Conservation (phyloP, 1,140 invertebrate genomes). For the Bombus sylvicola region DNA sequence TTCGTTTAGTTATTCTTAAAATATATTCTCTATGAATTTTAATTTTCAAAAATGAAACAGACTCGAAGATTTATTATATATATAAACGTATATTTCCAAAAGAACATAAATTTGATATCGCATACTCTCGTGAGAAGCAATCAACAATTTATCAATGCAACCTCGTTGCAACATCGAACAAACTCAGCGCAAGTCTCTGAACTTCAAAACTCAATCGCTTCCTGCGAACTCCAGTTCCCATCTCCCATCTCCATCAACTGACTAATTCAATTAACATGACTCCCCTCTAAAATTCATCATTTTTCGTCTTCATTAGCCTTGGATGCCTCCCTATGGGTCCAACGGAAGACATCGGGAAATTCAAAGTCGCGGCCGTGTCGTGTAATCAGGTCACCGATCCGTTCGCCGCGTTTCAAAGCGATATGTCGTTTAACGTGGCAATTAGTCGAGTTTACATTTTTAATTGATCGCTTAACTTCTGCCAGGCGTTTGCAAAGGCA, state of each 20-base stretch:
- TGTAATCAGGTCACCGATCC: slow-evolving; percentile 40
- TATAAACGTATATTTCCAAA: no score
- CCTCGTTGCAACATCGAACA: background rate
- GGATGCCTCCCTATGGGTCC: background rate
- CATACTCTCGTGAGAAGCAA: no score
- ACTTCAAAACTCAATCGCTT: background rate
- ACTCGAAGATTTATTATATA: no score
- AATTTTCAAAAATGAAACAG: no score
- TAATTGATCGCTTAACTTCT: slow-evolving; percentile 66
- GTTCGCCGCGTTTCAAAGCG: slow-evolving; percentile 26
- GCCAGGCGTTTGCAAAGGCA: slow-evolving; percentile 45
- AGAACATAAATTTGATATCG: no score
- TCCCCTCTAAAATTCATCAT: background rate
- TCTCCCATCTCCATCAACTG: background rate
- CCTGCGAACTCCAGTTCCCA: background rate
- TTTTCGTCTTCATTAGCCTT: slow-evolving; percentile 16
- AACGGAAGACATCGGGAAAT: background rate
- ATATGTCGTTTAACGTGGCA: slow-evolving; percentile 62
- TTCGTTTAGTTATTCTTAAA: no score
- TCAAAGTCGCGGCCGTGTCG: background rate
- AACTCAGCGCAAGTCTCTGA: background rate
- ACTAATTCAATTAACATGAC: background rate
- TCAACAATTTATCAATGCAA: no score
- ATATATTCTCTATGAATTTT: no score
- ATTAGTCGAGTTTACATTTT: slow-evolving; percentile 68